phyloP scores from a whole-genome alignment of 2,888 invertebrate species.

The Ashinkailepas kermadecensis region DNA sequence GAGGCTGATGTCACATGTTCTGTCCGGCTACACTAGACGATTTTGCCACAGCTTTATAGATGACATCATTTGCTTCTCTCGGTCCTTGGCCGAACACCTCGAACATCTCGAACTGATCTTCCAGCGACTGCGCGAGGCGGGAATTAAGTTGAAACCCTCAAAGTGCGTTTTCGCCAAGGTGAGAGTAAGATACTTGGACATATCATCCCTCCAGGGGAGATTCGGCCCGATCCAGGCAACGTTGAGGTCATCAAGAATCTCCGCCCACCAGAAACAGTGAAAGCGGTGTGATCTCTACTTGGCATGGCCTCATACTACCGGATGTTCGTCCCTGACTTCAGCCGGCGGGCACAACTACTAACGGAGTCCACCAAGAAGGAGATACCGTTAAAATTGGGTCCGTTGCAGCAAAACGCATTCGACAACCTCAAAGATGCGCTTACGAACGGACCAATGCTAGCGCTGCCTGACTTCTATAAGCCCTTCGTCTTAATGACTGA shows the following conservation, averaged over 20 bases:
- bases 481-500: no score
- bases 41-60: background rate
- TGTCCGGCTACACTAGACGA: background rate
- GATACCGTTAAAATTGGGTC: background rate
- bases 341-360: no score
- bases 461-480: background rate
- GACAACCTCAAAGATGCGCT: background rate
- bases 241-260: background rate
- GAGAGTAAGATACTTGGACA: background rate
- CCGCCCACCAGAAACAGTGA: background rate
- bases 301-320: constrained; percentile 5
- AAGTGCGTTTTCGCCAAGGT: background rate
- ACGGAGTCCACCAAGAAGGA: background rate
- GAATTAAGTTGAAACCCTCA: background rate
- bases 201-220: background rate
- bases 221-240: background rate
- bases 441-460: background rate
- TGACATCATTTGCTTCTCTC: background rate
- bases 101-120: background rate
- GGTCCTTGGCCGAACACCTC: background rate
- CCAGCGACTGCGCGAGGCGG: background rate
- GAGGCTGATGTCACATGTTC: no score
- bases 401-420: background rate
- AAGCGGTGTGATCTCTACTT: background rate
- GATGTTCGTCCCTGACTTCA: background rate